Evolutionary conservation across 2,113 vertebrate species (phyloP).

Genomic region (Dascyllus trimaculatus): DNA sequence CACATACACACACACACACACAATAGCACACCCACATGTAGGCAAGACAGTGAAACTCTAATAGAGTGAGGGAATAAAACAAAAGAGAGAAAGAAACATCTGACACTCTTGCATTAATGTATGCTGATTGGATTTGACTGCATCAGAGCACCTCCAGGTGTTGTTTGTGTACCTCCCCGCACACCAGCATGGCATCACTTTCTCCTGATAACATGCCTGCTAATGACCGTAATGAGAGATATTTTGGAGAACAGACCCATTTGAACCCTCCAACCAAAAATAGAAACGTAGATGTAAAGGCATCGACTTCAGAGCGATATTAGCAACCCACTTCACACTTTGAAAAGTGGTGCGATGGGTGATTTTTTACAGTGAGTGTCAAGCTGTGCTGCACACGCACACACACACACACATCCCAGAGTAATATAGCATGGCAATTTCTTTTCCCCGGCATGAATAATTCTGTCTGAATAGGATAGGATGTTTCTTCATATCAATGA

Average conservation of each 20-base stretch:
- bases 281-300: constrained; percentile 73
- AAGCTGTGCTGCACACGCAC: constrained; percentile 73
- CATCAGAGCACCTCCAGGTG: constrained; percentile 68
- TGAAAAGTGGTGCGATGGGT: constrained; percentile 73
- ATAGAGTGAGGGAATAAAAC: constrained; percentile 40
- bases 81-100: constrained; percentile 21
- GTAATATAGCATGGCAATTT: constrained; percentile 78
- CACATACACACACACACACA: constrained; percentile 37
- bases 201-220: constrained; percentile 39
- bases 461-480: constrained; percentile 82
- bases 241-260: constrained; percentile 58
- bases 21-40: constrained; percentile 19
- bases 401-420: constrained; percentile 65
- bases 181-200: constrained; percentile 39
- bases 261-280: constrained; percentile 69
- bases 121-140: constrained; percentile 56
- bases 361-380: constrained; percentile 67
- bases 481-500: constrained; percentile 82
- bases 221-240: constrained; percentile 42
- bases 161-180: constrained; percentile 53
- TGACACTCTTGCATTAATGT: constrained; percentile 38
- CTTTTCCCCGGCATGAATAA: constrained; percentile 82
- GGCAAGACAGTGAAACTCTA: constrained; percentile 23
- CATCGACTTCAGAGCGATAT: constrained; percentile 72
- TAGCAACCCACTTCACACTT: constrained; percentile 75